Evolutionary conservation across 1,140 invertebrate species (phyloP).

Genomic region (Calephelis nemesis): DNA sequence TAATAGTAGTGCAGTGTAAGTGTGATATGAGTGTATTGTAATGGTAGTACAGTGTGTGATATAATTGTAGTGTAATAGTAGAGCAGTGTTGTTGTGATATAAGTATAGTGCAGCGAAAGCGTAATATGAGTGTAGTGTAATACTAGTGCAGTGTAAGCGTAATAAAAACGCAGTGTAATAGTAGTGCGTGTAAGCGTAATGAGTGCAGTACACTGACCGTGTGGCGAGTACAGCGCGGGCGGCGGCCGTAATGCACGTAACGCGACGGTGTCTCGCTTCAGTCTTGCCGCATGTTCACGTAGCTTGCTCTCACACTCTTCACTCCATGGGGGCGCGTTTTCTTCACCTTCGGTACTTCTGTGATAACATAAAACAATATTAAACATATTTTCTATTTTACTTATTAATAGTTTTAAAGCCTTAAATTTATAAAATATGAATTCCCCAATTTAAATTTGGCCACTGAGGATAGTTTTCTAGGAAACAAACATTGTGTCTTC

Average conservation of each 20-base stretch:
- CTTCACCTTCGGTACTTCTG: conserved; percentile 23
- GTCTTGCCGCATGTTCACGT: conserved; percentile 82
- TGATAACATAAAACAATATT: too few species aligned
- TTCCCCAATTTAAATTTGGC: too few species aligned
- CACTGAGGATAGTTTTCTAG: too few species aligned
- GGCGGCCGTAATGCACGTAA: conserved; percentile 48
- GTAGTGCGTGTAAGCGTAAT: neutral
- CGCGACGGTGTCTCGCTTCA: conserved; percentile 82
- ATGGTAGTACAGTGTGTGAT: too few species aligned
- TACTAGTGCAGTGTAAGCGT: neutral
- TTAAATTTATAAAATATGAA: too few species aligned
- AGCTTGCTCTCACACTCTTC: conserved; percentile 80
- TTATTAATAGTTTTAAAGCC: too few species aligned
- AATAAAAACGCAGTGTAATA: neutral
- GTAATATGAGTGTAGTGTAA: neutral
- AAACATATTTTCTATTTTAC: too few species aligned
- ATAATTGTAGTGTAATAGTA: too few species aligned
- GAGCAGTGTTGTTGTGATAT: too few species aligned
- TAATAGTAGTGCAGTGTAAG: neutral
- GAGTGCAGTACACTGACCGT: conserved; percentile 38
- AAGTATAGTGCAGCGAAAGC: too few species aligned
- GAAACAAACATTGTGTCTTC: too few species aligned
- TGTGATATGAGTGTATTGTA: too few species aligned
- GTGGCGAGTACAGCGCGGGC: conserved; percentile 57
- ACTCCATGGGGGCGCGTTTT: conserved; percentile 58